Evolutionary conservation across 2,797 vertebrate species (phyloP).

Genomic region (Dicrostonyx torquatus): DNA sequence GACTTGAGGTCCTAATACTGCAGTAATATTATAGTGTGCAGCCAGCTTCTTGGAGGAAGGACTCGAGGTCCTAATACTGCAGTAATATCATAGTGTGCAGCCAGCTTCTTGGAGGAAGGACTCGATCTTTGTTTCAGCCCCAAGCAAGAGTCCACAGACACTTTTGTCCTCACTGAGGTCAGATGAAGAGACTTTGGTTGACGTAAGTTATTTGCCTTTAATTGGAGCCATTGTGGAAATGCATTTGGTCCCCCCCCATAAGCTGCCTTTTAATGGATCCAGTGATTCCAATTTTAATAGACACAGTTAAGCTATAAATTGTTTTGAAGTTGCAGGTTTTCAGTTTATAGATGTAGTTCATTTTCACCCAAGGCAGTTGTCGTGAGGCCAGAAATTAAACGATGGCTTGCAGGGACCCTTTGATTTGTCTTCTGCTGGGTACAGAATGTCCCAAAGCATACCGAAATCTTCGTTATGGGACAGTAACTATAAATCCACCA

Average conservation of each 20-base stretch:
- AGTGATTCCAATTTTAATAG: not conserved
- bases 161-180: constrained; percentile 63
- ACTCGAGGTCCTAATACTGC: not conserved
- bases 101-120: constrained; percentile 30
- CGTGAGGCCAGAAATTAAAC: not conserved
- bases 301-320: constrained; percentile 57
- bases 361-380: constrained; percentile 1
- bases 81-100: not conserved
- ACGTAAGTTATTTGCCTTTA: constrained; percentile 73
- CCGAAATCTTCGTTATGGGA: not conserved
- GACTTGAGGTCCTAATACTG: not conserved
- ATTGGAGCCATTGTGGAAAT: constrained; percentile 73
- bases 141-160: not conserved
- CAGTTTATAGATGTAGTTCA: constrained; percentile 13
- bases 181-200: constrained; percentile 61
- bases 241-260: constrained; percentile 56
- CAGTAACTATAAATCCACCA: not conserved
- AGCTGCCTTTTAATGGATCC: constrained; percentile 35
- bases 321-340: not conserved
- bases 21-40: not conserved
- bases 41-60: constrained; percentile 36
- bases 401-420: not conserved
- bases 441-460: not conserved
- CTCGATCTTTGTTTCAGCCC: not conserved
- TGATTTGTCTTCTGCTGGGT: not conserved